Percentiles rank a stretch among this genome's conserved stretches.
These are phyloP conservation scores for Heliothis subflexa DNA, from an alignment of 1,140 invertebrate species.

Conservation along the genomic window DNA sequence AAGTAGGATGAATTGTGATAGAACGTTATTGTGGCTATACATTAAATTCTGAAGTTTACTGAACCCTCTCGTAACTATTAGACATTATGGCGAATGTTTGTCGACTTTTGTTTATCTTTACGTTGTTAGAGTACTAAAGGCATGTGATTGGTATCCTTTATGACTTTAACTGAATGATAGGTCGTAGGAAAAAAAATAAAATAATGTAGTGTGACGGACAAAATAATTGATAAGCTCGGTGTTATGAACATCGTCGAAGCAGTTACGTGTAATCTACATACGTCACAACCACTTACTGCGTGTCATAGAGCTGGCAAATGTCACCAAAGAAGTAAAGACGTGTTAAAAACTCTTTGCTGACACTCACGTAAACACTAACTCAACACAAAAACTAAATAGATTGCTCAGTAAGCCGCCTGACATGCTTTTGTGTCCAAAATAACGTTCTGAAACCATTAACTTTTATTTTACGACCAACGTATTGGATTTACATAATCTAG, in stretches of 20 bases:
- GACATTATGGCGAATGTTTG: background rate
- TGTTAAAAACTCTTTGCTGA: conserved; percentile 12
- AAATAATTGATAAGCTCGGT: no score
- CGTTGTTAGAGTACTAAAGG: background rate
- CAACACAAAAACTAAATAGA: conserved; percentile 33
- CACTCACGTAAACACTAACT: conserved; percentile 6
- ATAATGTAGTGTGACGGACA: no score
- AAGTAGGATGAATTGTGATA: conserved; percentile 37
- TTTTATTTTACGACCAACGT: conserved; percentile 24
- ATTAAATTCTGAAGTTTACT: conserved; percentile 27
- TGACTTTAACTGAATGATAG: background rate
- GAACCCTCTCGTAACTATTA: conserved; percentile 5
- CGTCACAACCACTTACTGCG: conserved; percentile 1
- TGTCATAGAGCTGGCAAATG: conserved; percentile 16
- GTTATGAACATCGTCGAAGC: no score
- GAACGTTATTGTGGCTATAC: conserved; percentile 10
- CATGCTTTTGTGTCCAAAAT: conserved; percentile 29
- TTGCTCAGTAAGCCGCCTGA: conserved; percentile 7
- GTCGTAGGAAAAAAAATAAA: no score
- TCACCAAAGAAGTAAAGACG: background rate
- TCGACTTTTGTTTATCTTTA: no score
- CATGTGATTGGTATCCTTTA: background rate
- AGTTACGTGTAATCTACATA: background rate
- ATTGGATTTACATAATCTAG: conserved; percentile 32
- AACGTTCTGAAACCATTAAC: conserved; percentile 36